Evolutionary conservation across 2,888 invertebrate species (phyloP).

Genomic region (Diachrysia chrysitis): DNA sequence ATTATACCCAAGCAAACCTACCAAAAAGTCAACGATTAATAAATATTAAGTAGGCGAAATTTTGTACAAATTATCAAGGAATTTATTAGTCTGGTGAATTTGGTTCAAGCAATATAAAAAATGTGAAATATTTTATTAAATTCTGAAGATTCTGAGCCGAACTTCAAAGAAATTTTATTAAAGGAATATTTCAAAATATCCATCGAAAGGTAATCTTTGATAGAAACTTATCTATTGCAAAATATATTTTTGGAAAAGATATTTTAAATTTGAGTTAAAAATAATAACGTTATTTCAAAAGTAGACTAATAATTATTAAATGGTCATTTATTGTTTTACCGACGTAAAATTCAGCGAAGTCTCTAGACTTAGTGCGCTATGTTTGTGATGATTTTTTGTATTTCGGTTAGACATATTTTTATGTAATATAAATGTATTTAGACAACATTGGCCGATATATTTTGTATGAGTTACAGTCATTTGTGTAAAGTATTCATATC

Average conservation of each 20-base stretch:
- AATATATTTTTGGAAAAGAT: constrained; percentile 8
- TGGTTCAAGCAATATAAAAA: constrained; percentile 14
- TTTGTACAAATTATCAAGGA: constrained; percentile 13
- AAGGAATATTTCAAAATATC: constrained; percentile 48
- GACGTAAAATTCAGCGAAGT: background rate
- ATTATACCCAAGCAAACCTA: background rate
- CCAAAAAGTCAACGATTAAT: background rate
- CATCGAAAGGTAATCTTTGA: constrained; percentile 38
- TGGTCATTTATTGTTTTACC: background rate
- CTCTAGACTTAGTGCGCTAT: too few species aligned
- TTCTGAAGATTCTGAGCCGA: constrained; percentile 33
- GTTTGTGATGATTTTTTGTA: too few species aligned
- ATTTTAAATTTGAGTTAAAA: constrained; percentile 10
- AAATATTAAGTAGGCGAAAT: background rate
- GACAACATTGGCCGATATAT: too few species aligned
- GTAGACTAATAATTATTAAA: background rate
- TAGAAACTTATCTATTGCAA: constrained; percentile 13
- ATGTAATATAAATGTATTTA: too few species aligned
- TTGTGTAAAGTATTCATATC: too few species aligned
- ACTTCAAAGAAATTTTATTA: constrained; percentile 46
- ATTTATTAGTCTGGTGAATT: constrained; percentile 28
- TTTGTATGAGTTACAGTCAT: too few species aligned
- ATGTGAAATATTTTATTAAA: constrained; percentile 49
- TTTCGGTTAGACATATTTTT: too few species aligned
- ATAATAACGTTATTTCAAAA: background rate